Base-by-base conservation (phyloP, 2,797 vertebrate genomes). In the Lutra lutra region DNA sequence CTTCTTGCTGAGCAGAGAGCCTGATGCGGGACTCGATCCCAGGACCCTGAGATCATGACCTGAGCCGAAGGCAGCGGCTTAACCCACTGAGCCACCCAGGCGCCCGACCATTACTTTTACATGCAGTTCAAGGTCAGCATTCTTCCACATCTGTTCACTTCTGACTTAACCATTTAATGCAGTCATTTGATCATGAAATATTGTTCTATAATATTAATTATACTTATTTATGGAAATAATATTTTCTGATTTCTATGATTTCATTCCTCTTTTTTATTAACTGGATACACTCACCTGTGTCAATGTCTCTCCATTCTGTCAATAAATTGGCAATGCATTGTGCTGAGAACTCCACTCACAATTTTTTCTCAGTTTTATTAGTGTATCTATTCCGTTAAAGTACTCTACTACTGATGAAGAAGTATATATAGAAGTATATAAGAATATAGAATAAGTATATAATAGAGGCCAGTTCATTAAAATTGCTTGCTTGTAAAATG, bases 261-360 rank as follows among this genome's bases (percentile, higher is more conserved):
- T 94, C 10, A 84, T 46, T 86, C 89, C 12, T 68, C 51, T 77
- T 75, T 66, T 75, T 91, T 79, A 86, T 86, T 68, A 94, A 77
- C 40, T 54, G 40, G 14, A 88, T 86, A 10, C 29, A 75, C 43
- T 64, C 38, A 72, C 3, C 46, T n/a, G 5, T 94, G 13, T 56
- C 23, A 79, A 32, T 64, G 35, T 68, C 38, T 88, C 38, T 88
- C 46, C 32, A 68, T 51, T 75, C 11, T 80, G 38, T 85, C 38
- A 91, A 60, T 27, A 84, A 8, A 48, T 11, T 40, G 73, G 15
- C 29, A 84, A 94, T 12, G 7, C 20, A 48, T n/a, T 78, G 10
- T 82, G 35, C 84, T 91, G 78, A 94, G 38, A 91, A 84, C 20
- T 78, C 38, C 13, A 73, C 5, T 72, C 35, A 62, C 25, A 10